These are phyloP conservation scores for Cantharis rustica DNA, from an alignment of 2,888 invertebrate species.

Conservation along the genomic window DNA sequence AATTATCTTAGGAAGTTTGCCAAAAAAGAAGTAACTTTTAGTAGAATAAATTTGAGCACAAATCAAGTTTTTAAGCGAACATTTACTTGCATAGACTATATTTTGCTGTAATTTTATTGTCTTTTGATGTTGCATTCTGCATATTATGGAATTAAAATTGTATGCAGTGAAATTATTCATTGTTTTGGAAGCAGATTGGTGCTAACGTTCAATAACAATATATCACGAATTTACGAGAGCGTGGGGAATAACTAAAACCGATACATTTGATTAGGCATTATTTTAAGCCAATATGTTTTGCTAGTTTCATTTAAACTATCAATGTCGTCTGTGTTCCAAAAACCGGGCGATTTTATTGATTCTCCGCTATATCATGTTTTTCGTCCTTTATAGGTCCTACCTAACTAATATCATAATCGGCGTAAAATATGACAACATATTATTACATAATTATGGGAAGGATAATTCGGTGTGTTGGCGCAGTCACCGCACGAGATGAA, in stretches of 20 bases:
- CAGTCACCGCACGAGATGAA: too few relatives aligned
- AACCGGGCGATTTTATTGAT: background rate
- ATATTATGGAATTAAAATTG: background rate
- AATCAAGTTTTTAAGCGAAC: background rate
- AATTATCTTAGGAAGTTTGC: conserved; percentile 2
- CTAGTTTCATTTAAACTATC: background rate
- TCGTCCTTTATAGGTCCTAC: background rate
- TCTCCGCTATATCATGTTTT: background rate
- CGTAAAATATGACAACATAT: too few relatives aligned
- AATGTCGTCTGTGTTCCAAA: background rate
- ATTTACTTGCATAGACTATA: background rate
- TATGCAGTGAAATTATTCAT: conserved; percentile 2
- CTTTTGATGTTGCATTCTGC: background rate
- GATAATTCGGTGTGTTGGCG: too few relatives aligned
- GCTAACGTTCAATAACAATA: conserved; percentile 13
- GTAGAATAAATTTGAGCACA: background rate
- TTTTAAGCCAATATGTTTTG: background rate
- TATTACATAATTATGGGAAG: too few relatives aligned
- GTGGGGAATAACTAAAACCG: conserved; percentile 7
- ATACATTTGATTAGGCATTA: conserved; percentile 12
- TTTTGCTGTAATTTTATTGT: background rate
- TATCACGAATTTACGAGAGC: conserved; percentile 11
- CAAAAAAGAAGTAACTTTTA: background rate
- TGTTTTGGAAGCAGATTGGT: conserved; percentile 9
- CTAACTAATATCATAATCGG: too few relatives aligned